phyloP scores from a whole-genome alignment of 1,140 invertebrate species.

The Temnothorax curvispinosus region DNA sequence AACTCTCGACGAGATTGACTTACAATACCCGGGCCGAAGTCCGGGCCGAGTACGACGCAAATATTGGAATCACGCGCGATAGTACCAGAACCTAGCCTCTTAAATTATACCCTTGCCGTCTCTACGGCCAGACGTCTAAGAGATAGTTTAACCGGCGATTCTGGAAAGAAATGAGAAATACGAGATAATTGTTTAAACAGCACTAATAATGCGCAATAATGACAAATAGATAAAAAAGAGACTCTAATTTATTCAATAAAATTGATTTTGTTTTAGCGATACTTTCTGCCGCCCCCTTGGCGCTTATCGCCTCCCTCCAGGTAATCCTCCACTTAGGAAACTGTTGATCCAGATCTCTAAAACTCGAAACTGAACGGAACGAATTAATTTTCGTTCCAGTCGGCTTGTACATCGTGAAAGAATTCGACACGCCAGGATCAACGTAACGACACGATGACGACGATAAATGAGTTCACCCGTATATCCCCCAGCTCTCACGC shows the following conservation, averaged over 20 bases:
- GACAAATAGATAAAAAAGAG: neutral
- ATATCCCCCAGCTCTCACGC: slow-evolving; percentile 41
- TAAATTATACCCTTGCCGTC: slow-evolving; percentile 14
- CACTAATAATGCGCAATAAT: neutral
- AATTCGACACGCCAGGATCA: slow-evolving; percentile 49
- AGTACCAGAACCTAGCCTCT: neutral
- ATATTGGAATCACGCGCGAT: slow-evolving; percentile 40
- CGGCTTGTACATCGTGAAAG: slow-evolving; percentile 40
- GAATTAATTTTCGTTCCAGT: slow-evolving; percentile 50
- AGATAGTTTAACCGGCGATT: neutral
- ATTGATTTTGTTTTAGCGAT: neutral
- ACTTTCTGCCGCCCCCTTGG: neutral
- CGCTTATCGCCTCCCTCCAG: neutral
- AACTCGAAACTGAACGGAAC: slow-evolving; percentile 42
- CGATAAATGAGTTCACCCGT: slow-evolving; percentile 42
- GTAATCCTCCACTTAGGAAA: neutral
- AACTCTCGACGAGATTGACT: slow-evolving; percentile 49
- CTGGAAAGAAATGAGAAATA: neutral
- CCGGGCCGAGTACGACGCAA: slow-evolving; percentile 36
- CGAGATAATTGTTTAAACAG: neutral
- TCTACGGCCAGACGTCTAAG: neutral
- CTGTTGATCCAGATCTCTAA: slow-evolving; percentile 17
- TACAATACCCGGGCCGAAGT: slow-evolving; percentile 35
- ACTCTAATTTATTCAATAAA: neutral
- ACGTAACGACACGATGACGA: slow-evolving; percentile 35